Base-by-base conservation (phyloP, 2,888 invertebrate species). In the Metacarcinus magister region DNA sequence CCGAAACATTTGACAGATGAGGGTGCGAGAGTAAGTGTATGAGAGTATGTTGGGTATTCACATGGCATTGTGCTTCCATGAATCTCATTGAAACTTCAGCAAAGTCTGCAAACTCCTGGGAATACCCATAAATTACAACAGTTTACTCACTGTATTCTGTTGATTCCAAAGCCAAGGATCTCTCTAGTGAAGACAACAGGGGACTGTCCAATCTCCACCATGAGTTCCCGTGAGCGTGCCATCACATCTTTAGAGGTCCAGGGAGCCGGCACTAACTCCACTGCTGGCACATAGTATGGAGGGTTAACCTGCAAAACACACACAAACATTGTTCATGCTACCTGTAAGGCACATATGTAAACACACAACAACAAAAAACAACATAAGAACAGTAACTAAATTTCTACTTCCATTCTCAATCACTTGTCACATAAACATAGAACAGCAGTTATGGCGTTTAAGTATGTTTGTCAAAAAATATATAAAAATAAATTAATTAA, bases 271-370 rank as follows among this genome's bases (percentile, higher is more conserved):
- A 99, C 99, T 23, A 99, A 98, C 98, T 99, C 99, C 0, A 99
- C 99, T 91, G 99, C 98, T 0, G 99, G 99, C 44, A 99, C 99
- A 97, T 99, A 99, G 97, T 99, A 99, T 0, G 99, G 99, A 7
- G 99, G 99, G 97, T 99, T 99, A 2, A 99, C 99, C 97, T 98
- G 96, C 0, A 54, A 75, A 16, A 93, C 10, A 92, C 75, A 75
- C 75, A 75, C 28, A 67, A 23, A 67, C 67, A 75, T 10, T 0
- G 54, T 54, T 54, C 54, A 54, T 54, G 54, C 13, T 54, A 13
- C 54, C 13, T 13, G 8, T 54, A 54, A 0, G 8, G 16, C 54
- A 54, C 54, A 54, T 16, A 54, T 16, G 16, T 16, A 54, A 8
- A 54, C 54, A 54, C 54, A 54, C 54, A 54, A 16, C 54, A 54